phyloP scores from a whole-genome alignment of 2,888 invertebrate genomes.

The Malacosoma neustria region DNA sequence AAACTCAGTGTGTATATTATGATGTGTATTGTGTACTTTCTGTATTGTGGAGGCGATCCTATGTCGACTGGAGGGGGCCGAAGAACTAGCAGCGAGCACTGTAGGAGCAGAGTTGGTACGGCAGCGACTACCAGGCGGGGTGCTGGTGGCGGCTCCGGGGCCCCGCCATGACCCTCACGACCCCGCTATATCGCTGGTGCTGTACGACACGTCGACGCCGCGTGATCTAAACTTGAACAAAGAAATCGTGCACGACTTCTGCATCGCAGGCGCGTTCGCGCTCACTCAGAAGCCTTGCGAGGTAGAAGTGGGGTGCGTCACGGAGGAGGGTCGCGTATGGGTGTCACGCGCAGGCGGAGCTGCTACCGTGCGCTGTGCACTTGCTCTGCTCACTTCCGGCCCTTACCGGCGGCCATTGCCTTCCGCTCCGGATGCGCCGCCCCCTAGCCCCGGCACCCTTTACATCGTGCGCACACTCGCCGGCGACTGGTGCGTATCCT shows the following conservation, averaged over 20 bases:
- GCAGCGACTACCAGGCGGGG: slow-evolving; percentile 60
- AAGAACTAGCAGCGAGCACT: slow-evolving; percentile 69
- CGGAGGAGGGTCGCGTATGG: slow-evolving; percentile 63
- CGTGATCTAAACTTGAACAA: slow-evolving; percentile 80
- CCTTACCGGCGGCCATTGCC: slow-evolving; percentile 61
- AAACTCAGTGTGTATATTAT: too few species aligned
- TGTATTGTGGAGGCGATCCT: slow-evolving; percentile 73
- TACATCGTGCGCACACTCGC: slow-evolving; percentile 66
- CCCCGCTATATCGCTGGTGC: slow-evolving; percentile 69
- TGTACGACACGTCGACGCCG: slow-evolving; percentile 78
- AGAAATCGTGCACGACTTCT: slow-evolving; percentile 70
- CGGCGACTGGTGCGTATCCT: slow-evolving; percentile 53
- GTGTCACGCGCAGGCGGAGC: slow-evolving; percentile 57
- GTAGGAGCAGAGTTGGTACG: slow-evolving; percentile 38
- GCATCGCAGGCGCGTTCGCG: slow-evolving; percentile 47
- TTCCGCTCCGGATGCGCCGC: slow-evolving; percentile 53
- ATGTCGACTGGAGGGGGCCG: slow-evolving; percentile 80
- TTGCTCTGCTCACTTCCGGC: slow-evolving; percentile 53
- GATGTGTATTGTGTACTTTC: too few species aligned
- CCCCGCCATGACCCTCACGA: slow-evolving; percentile 56
- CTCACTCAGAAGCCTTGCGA: slow-evolving; percentile 54
- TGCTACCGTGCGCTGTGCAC: slow-evolving; percentile 46
- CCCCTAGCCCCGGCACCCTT: slow-evolving; percentile 38
- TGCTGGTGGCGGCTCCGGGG: slow-evolving; percentile 73
- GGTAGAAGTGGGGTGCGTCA: slow-evolving; percentile 65